These are phyloP conservation scores for Synanthedon myopaeformis DNA, from an alignment of 2,888 invertebrate genomes.

Conservation along the genomic window DNA sequence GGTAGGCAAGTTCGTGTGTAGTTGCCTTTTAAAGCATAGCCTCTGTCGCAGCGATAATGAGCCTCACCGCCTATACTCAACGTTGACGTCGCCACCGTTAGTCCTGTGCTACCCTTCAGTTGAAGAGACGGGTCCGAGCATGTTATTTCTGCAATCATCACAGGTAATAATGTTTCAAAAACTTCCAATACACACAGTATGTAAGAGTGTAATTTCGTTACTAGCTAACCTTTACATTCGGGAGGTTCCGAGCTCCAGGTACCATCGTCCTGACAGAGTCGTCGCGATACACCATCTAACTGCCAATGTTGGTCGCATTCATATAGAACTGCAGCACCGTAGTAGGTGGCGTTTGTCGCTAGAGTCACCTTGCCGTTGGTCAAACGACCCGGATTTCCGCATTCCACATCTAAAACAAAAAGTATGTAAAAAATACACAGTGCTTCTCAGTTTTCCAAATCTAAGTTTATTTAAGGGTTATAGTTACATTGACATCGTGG, in stretches of 20 bases:
- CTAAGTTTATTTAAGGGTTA: conserved; percentile 9
- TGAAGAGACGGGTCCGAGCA: conserved; percentile 77
- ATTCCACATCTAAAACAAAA: conserved; percentile 80
- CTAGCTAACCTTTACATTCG: conserved; percentile 76
- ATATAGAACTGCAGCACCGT: conserved; percentile 87
- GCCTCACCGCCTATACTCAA: conserved; percentile 83
- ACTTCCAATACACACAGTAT: no score
- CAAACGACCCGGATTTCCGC: conserved; percentile 80
- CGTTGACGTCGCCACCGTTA: conserved; percentile 72
- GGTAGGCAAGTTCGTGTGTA: conserved; percentile 80
- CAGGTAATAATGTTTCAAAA: neutral
- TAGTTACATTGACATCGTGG: conserved; percentile 86
- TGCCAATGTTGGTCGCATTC: conserved; percentile 85
- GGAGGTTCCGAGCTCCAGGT: conserved; percentile 91
- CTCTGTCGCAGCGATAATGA: conserved; percentile 85
- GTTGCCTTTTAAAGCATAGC: conserved; percentile 83
- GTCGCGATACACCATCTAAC: conserved; percentile 83
- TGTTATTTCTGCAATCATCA: conserved; percentile 74
- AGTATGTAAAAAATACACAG: no score
- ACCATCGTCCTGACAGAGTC: conserved; percentile 88
- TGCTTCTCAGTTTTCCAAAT: neutral
- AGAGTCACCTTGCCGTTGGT: conserved; percentile 81
- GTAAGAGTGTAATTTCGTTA: neutral
- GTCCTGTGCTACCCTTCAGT: conserved; percentile 62
- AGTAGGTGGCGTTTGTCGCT: conserved; percentile 89